These are phyloP conservation scores for Protaetia brevitarsis DNA, from an alignment of 1,140 invertebrate genomes.

Conservation along the genomic window DNA sequence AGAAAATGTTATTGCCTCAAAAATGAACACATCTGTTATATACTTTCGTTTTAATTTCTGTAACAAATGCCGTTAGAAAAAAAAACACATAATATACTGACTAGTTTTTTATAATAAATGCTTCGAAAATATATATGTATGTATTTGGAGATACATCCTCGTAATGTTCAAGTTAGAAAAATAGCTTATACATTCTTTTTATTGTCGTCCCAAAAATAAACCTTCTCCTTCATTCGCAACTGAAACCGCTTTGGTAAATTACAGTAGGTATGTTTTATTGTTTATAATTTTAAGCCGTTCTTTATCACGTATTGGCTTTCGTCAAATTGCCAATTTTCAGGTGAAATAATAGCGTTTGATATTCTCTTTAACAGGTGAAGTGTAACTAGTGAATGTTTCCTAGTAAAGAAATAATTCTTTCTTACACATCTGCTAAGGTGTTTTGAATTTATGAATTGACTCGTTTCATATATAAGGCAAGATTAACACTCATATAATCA, in stretches of 20 bases:
- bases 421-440: not conserved
- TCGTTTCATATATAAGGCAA: not conserved
- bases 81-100: not conserved
- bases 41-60: conserved; percentile 9
- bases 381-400: not conserved
- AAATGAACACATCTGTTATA: not conserved
- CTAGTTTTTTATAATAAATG: conserved; percentile 9
- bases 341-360: not conserved
- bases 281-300: not conserved
- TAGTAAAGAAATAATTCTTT: not conserved
- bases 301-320: not conserved
- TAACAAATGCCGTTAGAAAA: not conserved
- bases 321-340: not conserved
- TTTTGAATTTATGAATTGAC: not conserved
- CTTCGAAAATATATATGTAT: conserved; percentile 3
- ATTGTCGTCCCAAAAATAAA: not conserved
- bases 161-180: not conserved
- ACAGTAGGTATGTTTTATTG: not conserved
- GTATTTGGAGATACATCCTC: not conserved
- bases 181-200: not conserved
- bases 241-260: not conserved
- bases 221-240: not conserved
- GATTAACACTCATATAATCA: not conserved
- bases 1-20: not conserved
- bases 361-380: not conserved